A percentile compares a stretch with the other conserved stretches of the same genome.
Evolutionary conservation across 2,797 vertebrate genomes (phyloP).

Genomic region (Sebastes miniatus): DNA sequence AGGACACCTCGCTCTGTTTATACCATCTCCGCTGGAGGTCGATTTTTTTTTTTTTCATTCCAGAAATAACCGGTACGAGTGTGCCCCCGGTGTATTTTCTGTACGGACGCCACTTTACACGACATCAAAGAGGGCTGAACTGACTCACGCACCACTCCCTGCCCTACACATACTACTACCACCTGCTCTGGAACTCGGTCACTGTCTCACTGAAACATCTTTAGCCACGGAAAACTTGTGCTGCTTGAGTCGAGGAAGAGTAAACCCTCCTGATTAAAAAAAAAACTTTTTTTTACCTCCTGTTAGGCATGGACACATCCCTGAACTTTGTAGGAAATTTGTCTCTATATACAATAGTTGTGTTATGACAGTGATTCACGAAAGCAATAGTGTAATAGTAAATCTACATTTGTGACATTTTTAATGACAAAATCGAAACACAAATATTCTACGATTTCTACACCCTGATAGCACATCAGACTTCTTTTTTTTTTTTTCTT

Average conservation of each 20-base stretch:
- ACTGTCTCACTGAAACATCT: constrained; percentile 28
- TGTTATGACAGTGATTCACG: constrained; percentile 73
- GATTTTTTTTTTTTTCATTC: constrained; percentile 64
- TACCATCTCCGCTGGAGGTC: constrained; percentile 45
- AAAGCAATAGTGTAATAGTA: constrained; percentile 68
- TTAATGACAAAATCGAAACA: constrained; percentile 65
- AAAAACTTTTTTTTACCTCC: constrained; percentile 3
- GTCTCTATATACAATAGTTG: constrained; percentile 71
- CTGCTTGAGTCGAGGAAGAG: constrained; percentile 11
- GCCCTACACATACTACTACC: constrained; percentile 15
- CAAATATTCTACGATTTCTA: constrained; percentile 60
- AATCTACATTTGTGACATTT: constrained; percentile 69
- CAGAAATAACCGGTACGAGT: constrained; percentile 67
- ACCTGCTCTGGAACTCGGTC: constrained; percentile 25
- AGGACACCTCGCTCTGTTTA: constrained; percentile 56
- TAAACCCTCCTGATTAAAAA: not conserved
- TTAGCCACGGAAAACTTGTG: constrained; percentile 27
- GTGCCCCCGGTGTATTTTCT: constrained; percentile 56
- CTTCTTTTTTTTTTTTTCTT: constrained; percentile 35
- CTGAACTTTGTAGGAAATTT: constrained; percentile 69
- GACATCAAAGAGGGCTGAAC: constrained; percentile 65
- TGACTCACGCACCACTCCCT: constrained; percentile 37
- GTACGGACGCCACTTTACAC: constrained; percentile 60
- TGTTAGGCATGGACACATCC: constrained; percentile 60
- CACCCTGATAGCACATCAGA: constrained; percentile 70